Percentiles rank a stretch among this genome's conserved stretches.
Conservation (phyloP, 2,888 invertebrate species). For the Hedychridium roseum region DNA sequence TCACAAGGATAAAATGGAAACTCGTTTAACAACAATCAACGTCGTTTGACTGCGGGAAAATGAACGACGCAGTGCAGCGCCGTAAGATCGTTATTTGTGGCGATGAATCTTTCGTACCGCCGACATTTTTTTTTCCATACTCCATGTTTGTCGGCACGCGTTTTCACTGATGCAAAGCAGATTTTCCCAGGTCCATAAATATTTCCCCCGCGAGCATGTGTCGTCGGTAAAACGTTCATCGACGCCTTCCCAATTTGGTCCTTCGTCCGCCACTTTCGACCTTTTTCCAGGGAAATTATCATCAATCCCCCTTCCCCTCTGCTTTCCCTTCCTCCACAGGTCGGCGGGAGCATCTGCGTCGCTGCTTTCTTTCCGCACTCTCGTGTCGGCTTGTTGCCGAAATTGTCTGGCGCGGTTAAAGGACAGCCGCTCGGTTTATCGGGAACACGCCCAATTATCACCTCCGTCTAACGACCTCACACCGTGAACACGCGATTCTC, state of each 20-base stretch:
- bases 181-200: slow-evolving; percentile 18
- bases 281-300: neutral
- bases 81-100: too few relatives aligned
- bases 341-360: neutral
- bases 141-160: slow-evolving; percentile 35
- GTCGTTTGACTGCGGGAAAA: too few relatives aligned
- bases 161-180: slow-evolving; percentile 41
- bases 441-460: slow-evolving; percentile 32
- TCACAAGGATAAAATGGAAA: too few relatives aligned
- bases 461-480: too few relatives aligned
- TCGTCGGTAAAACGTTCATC: slow-evolving; percentile 6
- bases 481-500: too few relatives aligned
- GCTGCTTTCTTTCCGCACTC: too few relatives aligned
- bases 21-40: too few relatives aligned
- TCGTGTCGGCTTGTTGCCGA: too few relatives aligned
- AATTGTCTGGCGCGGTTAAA: too few relatives aligned
- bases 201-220: slow-evolving; percentile 18
- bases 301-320: slow-evolving; percentile 1
- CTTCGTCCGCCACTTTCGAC: slow-evolving; percentile 12
- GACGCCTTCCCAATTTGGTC: neutral
- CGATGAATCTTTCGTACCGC: too few relatives aligned
- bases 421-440: slow-evolving; percentile 24
- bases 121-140: too few relatives aligned
- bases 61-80: too few relatives aligned
- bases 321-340: slow-evolving; percentile 7